Evolutionary conservation across 1,140 invertebrate species (phyloP).

Genomic region (Riptortus pedestris): DNA sequence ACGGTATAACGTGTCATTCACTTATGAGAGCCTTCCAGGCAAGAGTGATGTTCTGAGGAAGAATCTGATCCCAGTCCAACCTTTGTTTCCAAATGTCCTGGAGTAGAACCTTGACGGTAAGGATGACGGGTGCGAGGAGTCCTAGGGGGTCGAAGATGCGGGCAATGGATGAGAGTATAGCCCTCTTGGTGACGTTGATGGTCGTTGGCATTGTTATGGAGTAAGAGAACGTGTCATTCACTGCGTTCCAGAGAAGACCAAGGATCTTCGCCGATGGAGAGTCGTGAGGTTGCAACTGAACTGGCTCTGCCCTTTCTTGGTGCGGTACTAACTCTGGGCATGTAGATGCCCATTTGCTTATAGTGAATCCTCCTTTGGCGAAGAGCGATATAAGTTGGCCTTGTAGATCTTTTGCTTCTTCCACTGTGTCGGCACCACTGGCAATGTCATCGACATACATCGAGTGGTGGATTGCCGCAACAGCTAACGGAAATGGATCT

Average conservation of each 20-base stretch:
- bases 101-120: conserved; percentile 1
- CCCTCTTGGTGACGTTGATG: neutral
- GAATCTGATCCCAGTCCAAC: neutral
- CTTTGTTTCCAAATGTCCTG: conserved; percentile 7
- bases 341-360: neutral
- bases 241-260: conserved; percentile 11
- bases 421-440: neutral
- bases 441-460: conserved; percentile 35
- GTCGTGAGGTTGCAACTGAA: too few relatives aligned
- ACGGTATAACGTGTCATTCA: neutral
- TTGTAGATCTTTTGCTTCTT: neutral
- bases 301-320: too few relatives aligned
- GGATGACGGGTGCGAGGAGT: conserved; percentile 2
- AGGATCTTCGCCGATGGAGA: too few relatives aligned
- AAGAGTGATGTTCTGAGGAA: neutral
- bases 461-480: conserved; percentile 25
- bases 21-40: neutral
- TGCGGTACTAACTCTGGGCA: too few relatives aligned
- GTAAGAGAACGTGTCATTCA: conserved; percentile 1
- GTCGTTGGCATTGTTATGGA: neutral
- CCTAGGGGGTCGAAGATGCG: neutral
- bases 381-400: neutral
- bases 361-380: neutral
- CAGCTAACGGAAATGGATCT: neutral
- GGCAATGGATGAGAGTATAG: neutral